These are phyloP conservation scores for Uromys caudimaculatus DNA, from an alignment of 2,797 vertebrate species.

Conservation along the genomic window DNA sequence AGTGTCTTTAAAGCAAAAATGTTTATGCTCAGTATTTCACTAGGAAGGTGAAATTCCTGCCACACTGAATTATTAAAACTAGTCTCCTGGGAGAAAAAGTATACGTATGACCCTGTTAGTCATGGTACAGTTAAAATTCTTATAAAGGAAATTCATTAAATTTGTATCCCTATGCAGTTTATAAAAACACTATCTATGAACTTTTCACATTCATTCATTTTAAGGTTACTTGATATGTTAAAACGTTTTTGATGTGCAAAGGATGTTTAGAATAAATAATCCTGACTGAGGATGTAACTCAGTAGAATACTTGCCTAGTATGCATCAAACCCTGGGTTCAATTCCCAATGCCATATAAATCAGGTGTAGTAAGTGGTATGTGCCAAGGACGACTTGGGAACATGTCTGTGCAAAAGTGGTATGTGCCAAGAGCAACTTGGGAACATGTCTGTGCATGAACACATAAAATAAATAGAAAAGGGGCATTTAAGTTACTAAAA, in stretches of 20 bases:
- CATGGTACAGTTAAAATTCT: constrained; percentile 55
- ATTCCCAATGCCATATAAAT: background rate
- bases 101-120: constrained; percentile 30
- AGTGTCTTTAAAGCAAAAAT: constrained; percentile 42
- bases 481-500: constrained; percentile 39
- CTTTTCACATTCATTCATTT: constrained; percentile 19
- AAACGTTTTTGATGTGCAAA: background rate
- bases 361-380: background rate
- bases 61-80: background rate
- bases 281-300: background rate
- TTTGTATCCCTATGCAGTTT: background rate
- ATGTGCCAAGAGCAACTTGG: background rate
- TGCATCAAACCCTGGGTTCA: background rate
- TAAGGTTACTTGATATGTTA: background rate
- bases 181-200: constrained; percentile 45
- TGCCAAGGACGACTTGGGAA: background rate
- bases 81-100: constrained; percentile 43
- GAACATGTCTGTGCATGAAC: background rate
- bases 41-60: constrained; percentile 6
- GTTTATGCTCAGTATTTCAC: constrained; percentile 31
- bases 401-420: background rate
- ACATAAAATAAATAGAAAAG: constrained; percentile 30
- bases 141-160: constrained; percentile 45
- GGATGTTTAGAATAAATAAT: background rate
- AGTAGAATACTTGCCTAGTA: background rate